Percentiles rank a stretch among this genome's conserved stretches.
These are phyloP conservation scores for Drosophila kuntzei DNA, from an alignment of 2,888 invertebrate species.

Conservation along the genomic window DNA sequence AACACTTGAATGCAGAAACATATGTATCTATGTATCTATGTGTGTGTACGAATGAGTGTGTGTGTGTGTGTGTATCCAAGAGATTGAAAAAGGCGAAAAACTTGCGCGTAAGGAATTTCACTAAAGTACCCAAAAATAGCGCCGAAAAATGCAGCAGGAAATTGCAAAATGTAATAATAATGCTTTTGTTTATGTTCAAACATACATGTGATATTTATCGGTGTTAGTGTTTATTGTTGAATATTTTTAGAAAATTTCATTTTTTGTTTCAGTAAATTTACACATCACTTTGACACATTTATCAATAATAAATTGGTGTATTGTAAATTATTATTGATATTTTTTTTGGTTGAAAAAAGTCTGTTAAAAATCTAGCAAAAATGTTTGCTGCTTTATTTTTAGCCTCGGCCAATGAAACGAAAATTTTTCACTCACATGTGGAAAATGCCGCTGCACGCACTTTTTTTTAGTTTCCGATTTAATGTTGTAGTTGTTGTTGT, in stretches of 20 bases:
- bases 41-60: conserved; percentile 15
- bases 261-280: conserved; percentile 26
- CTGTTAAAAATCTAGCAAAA: conserved; percentile 42
- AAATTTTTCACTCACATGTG: conserved; percentile 62
- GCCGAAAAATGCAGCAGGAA: conserved; percentile 32
- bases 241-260: conserved; percentile 14
- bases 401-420: conserved; percentile 48
- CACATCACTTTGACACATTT: conserved; percentile 53
- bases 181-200: conserved; percentile 36
- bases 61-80: conserved; percentile 42
- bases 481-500: conserved; percentile 28
- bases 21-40: conserved; percentile 10
- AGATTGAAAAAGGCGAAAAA: conserved; percentile 20
- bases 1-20: conserved; percentile 39
- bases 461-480: conserved; percentile 30
- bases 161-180: conserved; percentile 25
- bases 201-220: conserved; percentile 10
- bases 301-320: conserved; percentile 1
- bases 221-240: conserved; percentile 6
- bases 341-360: conserved; percentile 18
- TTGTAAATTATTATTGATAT: background rate
- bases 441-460: conserved; percentile 67
- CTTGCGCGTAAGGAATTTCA: conserved; percentile 27
- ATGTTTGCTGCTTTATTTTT: conserved; percentile 55
- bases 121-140: conserved; percentile 17